phyloP scores from a whole-genome alignment of 2,888 invertebrate genomes.

The Crocallis elinguaria region DNA sequence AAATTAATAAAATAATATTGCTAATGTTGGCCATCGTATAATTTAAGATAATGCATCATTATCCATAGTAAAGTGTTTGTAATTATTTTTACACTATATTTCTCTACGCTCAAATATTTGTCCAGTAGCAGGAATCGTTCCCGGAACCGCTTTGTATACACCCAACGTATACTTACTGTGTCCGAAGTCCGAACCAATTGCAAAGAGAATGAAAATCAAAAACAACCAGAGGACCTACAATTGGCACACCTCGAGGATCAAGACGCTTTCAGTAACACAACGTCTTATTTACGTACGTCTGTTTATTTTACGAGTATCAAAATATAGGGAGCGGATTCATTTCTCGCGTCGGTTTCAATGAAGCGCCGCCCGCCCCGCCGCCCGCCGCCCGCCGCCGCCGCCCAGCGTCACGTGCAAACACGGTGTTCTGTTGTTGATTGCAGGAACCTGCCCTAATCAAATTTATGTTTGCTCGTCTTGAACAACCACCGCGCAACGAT shows the following conservation, averaged over 20 bases:
- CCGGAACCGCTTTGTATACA: too few species aligned
- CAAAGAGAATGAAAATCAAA: too few species aligned
- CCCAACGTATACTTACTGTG: too few species aligned
- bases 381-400: constrained; percentile 5
- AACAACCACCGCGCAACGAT: constrained; percentile 49
- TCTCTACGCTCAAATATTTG: too few species aligned
- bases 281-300: constrained; percentile 15
- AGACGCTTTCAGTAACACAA: constrained; percentile 1
- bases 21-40: too few species aligned
- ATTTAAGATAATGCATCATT: too few species aligned
- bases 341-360: constrained; percentile 26
- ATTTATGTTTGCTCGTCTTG: constrained; percentile 81
- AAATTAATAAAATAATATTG: too few species aligned
- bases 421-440: constrained; percentile 62
- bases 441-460: constrained; percentile 78
- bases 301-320: constrained; percentile 22
- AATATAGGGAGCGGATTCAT: constrained; percentile 25
- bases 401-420: constrained; percentile 58
- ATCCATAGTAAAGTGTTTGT: too few species aligned
- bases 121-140: too few species aligned
- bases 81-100: too few species aligned
- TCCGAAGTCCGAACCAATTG: not conserved
- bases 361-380: constrained; percentile 13
- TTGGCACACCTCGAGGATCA: not conserved
- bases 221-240: not conserved